Percentiles rank a stretch among this genome's conserved stretches.
Evolutionary conservation across 2,888 invertebrate genomes (phyloP).

Genomic region (Brachyopa scutellaris): DNA sequence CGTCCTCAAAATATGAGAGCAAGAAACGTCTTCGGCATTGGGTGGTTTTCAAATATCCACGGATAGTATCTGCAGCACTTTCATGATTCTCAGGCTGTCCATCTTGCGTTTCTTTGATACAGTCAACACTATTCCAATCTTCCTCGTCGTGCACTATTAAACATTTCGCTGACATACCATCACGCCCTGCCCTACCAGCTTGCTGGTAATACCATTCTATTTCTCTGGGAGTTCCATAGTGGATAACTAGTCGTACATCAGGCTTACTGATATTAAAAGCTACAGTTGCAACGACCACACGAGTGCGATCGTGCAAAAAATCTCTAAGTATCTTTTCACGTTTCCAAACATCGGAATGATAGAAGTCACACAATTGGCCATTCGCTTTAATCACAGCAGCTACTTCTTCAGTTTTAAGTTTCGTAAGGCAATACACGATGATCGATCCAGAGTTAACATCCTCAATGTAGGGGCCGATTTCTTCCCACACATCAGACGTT

Average conservation of each 20-base stretch:
- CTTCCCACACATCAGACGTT: slow-evolving; percentile 77
- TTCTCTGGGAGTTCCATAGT: slow-evolving; percentile 87
- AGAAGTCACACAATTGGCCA: slow-evolving; percentile 83
- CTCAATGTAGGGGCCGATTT: slow-evolving; percentile 80
- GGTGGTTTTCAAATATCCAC: slow-evolving; percentile 83
- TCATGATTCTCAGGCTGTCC: slow-evolving; percentile 51
- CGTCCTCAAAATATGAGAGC: slow-evolving; percentile 84
- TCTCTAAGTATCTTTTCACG: slow-evolving; percentile 84
- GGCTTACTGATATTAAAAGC: slow-evolving; percentile 89
- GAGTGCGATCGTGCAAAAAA: slow-evolving; percentile 85
- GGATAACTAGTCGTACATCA: slow-evolving; percentile 87
- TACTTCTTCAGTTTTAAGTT: slow-evolving; percentile 84
- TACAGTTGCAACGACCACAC: slow-evolving; percentile 85
- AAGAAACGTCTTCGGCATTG: slow-evolving; percentile 84
- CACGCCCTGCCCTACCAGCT: slow-evolving; percentile 88
- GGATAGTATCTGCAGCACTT: slow-evolving; percentile 81
- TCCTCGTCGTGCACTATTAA: slow-evolving; percentile 83
- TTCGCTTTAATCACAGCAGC: slow-evolving; percentile 80
- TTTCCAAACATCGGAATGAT: slow-evolving; percentile 85
- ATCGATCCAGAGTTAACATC: slow-evolving; percentile 83
- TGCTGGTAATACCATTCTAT: slow-evolving; percentile 90
- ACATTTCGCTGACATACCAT: slow-evolving; percentile 85
- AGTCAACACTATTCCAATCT: slow-evolving; percentile 82
- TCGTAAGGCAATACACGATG: too few species aligned
- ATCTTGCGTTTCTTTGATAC: slow-evolving; percentile 74